Percentiles rank a stretch among this genome's conserved stretches.
Conservation (phyloP, 1,140 invertebrate species). For the Gryllus bimaculatus region DNA sequence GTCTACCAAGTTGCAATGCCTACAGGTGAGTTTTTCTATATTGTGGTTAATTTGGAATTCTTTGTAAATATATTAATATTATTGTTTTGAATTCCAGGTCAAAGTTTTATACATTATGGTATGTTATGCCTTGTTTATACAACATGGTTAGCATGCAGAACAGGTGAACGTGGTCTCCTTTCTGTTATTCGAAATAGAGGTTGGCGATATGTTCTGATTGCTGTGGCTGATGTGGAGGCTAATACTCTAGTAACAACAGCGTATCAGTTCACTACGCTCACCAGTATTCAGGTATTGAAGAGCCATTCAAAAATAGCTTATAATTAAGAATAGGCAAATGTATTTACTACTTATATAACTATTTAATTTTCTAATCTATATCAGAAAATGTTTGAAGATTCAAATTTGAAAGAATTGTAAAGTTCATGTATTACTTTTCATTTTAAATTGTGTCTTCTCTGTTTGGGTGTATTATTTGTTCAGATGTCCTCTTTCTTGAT, state of each 20-base stretch:
- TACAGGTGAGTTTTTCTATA: conserved; percentile 42
- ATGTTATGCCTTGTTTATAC: conserved; percentile 66
- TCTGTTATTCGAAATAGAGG: conserved; percentile 57
- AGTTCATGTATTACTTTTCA: too few relatives aligned
- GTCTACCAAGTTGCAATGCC: conserved; percentile 57
- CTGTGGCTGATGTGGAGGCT: conserved; percentile 71
- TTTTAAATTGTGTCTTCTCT: too few relatives aligned
- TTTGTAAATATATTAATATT: neutral
- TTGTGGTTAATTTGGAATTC: neutral
- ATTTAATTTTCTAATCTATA: too few relatives aligned
- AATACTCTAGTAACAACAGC: conserved; percentile 65
- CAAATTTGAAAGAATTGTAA: too few relatives aligned
- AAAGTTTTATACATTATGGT: conserved; percentile 71
- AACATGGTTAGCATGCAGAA: conserved; percentile 59
- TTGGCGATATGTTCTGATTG: conserved; percentile 63
- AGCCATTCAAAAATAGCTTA: neutral
- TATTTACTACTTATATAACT: neutral
- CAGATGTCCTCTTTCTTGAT: too few relatives aligned
- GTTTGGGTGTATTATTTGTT: too few relatives aligned
- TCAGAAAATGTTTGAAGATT: too few relatives aligned
- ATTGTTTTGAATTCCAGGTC: conserved; percentile 40
- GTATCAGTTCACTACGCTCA: conserved; percentile 56
- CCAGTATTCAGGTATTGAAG: conserved; percentile 46
- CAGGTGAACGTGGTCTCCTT: conserved; percentile 48
- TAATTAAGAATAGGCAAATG: neutral